These are phyloP conservation scores for Hylyphantes graminicola DNA, from an alignment of 1,140 invertebrate species.

Conservation along the genomic window DNA sequence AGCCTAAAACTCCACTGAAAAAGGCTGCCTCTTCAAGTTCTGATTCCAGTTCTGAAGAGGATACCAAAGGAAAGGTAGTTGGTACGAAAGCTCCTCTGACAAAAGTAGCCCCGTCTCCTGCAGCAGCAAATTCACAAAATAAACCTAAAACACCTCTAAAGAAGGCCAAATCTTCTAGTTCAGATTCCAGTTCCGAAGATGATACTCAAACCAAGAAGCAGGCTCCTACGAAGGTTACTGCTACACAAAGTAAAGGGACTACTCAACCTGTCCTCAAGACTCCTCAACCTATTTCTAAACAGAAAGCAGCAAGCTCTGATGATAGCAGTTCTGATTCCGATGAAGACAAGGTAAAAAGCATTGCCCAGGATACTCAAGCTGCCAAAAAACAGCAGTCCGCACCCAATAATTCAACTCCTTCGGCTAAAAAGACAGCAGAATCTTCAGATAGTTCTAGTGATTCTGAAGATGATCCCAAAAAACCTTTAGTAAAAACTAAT, in stretches of 20 bases:
- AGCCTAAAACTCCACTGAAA: neutral
- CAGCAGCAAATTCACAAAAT: neutral
- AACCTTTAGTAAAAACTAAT: neutral
- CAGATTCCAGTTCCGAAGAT: constrained; percentile 23
- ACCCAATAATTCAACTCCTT: neutral
- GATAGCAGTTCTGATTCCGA: constrained; percentile 24
- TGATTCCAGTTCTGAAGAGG: neutral
- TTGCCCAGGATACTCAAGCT: neutral
- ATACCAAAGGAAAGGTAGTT: neutral
- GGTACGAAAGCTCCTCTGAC: neutral
- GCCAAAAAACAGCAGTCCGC: neutral
- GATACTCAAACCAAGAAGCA: neutral
- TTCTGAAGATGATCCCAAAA: constrained; percentile 13
- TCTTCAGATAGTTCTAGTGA: constrained; percentile 24
- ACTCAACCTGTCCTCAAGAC: neutral
- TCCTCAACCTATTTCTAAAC: neutral
- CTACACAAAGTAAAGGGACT: neutral
- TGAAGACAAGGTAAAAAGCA: neutral
- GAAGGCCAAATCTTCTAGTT: neutral
- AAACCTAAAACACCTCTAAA: neutral
- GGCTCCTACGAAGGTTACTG: neutral
- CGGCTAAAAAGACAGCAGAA: neutral
- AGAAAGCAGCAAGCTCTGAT: constrained; percentile 13
- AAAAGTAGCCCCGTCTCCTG: neutral
- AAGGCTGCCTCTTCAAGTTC: neutral